Evolutionary conservation across 2,888 invertebrate genomes (phyloP).

Genomic region (Odontomyia ornata): DNA sequence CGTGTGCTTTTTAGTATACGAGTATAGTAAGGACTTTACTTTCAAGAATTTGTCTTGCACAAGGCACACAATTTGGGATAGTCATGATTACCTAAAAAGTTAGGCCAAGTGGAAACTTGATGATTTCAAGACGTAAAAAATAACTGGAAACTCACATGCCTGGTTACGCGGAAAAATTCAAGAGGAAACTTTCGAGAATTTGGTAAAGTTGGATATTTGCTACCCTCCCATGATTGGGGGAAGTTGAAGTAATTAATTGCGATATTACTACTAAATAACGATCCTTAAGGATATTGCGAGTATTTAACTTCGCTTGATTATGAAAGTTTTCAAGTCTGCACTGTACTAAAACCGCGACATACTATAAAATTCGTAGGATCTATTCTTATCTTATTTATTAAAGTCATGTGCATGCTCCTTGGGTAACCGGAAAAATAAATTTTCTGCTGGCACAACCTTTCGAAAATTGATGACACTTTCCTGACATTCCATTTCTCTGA

Average conservation of each 20-base stretch:
- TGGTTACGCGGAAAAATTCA: not conserved
- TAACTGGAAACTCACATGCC: not conserved
- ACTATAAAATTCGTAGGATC: not conserved
- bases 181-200: not conserved
- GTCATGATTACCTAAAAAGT: constrained; percentile 32
- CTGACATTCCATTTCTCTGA: not conserved
- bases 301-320: too few relatives aligned
- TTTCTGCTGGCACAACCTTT: not conserved
- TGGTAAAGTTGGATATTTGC: not conserved
- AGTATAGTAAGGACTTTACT: not conserved
- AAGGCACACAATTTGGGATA: not conserved
- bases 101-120: constrained; percentile 16
- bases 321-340: too few relatives aligned
- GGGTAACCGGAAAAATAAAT: not conserved
- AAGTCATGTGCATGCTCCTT: not conserved
- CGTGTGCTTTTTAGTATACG: constrained; percentile 4
- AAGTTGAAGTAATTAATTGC: not conserved
- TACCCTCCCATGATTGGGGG: not conserved
- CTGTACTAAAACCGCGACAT: not conserved
- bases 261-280: not conserved
- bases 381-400: not conserved
- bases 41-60: not conserved
- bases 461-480: not conserved
- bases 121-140: not conserved
- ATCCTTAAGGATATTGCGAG: too few relatives aligned